Conservation (phyloP, 92 coral and sea anemone genomes). For the Palythoa grandiflora region DNA sequence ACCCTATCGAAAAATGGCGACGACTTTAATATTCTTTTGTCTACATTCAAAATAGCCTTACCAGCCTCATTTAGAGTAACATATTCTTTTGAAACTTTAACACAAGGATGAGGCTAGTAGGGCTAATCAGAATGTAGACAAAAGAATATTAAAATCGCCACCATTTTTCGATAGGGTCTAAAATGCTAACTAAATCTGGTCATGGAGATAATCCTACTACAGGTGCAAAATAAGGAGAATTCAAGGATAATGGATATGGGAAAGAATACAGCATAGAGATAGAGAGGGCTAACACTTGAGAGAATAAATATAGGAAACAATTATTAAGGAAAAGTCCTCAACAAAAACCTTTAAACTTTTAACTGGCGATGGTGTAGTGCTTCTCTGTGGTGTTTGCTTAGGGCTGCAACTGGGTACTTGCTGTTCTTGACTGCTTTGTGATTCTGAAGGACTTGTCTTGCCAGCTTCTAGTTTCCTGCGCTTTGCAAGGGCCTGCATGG, state of each 20-base stretch:
- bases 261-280: background rate
- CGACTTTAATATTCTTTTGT: too few relatives aligned
- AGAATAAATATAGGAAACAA: background rate
- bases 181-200: too few relatives aligned
- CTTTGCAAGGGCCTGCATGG: background rate
- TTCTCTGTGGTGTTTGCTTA: background rate
- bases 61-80: too few relatives aligned
- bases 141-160: too few relatives aligned
- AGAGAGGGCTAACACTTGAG: background rate
- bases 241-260: background rate
- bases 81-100: too few relatives aligned
- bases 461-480: background rate
- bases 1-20: too few relatives aligned
- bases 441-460: background rate
- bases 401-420: background rate
- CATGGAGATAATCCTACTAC: too few relatives aligned
- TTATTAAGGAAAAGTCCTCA: background rate
- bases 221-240: too few relatives aligned
- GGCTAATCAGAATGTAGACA: too few relatives aligned
- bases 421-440: background rate
- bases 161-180: too few relatives aligned
- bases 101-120: too few relatives aligned
- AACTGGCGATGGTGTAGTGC: background rate
- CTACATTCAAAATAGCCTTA: too few relatives aligned
- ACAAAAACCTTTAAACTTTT: background rate